Conservation (phyloP, 2,888 invertebrate genomes). For the Acronicta alni region DNA sequence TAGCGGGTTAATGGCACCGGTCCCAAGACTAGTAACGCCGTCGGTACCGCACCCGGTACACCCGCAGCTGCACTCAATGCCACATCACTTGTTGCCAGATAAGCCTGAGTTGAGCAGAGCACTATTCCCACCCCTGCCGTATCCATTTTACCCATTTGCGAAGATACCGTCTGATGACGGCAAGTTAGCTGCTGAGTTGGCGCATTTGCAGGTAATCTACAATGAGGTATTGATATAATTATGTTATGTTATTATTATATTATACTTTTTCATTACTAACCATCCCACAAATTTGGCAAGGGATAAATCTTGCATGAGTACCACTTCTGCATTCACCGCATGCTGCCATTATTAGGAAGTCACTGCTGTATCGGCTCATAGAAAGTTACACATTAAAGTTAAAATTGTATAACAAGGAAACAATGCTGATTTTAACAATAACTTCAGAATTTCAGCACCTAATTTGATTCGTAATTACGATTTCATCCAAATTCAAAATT, state of each 20-base stretch:
- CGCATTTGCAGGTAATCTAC: slow-evolving; percentile 88
- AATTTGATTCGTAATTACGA: neutral
- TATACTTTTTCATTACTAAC: no score
- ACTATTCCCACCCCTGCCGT: slow-evolving; percentile 92
- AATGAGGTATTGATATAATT: slow-evolving; percentile 30
- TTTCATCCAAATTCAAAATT: neutral
- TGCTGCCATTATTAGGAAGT: no score
- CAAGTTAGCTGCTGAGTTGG: slow-evolving; percentile 92
- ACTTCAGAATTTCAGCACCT: no score
- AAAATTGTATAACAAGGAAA: no score
- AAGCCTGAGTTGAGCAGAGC: slow-evolving; percentile 92
- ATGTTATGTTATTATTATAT: neutral
- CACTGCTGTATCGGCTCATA: no score
- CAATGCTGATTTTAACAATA: no score
- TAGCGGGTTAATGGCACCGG: slow-evolving; percentile 90
- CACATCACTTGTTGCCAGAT: slow-evolving; percentile 86
- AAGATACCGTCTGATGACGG: slow-evolving; percentile 87
- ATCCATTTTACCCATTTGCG: slow-evolving; percentile 92
- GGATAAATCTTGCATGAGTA: no score
- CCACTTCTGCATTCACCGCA: no score
- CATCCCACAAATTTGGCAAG: no score
- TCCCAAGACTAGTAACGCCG: slow-evolving; percentile 84
- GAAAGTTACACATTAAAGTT: no score
- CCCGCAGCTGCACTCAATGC: slow-evolving; percentile 78
- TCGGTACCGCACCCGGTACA: slow-evolving; percentile 81